Conservation (phyloP, 2,113 vertebrate species). For the Ciconia maguari region DNA sequence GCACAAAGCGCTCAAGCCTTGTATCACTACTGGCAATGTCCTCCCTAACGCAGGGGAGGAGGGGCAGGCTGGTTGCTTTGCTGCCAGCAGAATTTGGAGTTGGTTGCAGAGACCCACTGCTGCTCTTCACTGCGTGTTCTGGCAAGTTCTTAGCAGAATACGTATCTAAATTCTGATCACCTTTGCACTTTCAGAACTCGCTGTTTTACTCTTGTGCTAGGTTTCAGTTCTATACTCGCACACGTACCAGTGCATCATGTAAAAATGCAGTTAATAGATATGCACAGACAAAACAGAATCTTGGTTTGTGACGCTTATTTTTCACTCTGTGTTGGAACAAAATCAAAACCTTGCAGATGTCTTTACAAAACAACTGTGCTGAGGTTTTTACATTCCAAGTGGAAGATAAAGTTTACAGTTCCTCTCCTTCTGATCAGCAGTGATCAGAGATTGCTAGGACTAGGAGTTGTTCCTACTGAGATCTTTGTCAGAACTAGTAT, state of each 20-base stretch:
- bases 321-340: background rate
- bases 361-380: background rate
- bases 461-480: background rate
- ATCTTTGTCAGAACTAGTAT: background rate
- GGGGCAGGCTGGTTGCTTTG: background rate
- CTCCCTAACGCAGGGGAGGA: background rate
- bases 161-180: background rate
- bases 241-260: background rate
- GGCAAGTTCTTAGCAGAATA: background rate
- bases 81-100: background rate
- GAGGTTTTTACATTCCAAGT: background rate
- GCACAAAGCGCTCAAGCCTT: background rate
- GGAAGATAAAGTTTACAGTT: slow-evolving; percentile 4
- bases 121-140: background rate
- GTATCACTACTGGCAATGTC: background rate
- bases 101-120: background rate
- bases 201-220: background rate
- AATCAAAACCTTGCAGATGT: slow-evolving; percentile 29
- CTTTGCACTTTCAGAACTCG: background rate
- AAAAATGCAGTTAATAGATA: background rate
- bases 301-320: background rate
- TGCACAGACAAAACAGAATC: background rate
- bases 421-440: background rate
- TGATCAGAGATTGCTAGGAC: background rate
- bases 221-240: background rate